A percentile compares a stretch with the other conserved stretches of the same genome.
phyloP scores from a whole-genome alignment of 2,888 invertebrate genomes.

The Lepidochrysops patricia region DNA sequence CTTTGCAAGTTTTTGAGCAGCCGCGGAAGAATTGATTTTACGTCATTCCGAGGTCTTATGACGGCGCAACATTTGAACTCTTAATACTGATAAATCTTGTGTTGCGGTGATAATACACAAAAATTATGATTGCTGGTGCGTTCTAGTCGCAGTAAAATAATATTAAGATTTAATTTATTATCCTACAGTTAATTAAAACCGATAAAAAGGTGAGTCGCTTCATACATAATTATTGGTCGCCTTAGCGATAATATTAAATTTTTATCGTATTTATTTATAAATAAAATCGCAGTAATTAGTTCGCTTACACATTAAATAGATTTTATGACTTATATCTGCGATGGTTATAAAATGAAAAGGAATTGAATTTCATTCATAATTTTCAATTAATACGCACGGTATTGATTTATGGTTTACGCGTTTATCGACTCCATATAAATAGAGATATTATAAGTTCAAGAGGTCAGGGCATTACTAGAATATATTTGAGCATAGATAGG shows the following conservation, averaged over 20 bases:
- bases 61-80: constrained; percentile 69
- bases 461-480: constrained; percentile 3
- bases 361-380: background rate
- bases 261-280: background rate
- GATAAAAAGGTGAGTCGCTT: background rate
- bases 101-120: constrained; percentile 26
- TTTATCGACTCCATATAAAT: background rate
- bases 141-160: background rate
- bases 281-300: background rate
- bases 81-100: constrained; percentile 32
- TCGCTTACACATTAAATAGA: background rate
- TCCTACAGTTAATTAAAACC: background rate
- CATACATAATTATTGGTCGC: background rate
- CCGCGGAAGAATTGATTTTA: constrained; percentile 50
- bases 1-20: constrained; percentile 4
- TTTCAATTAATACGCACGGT: background rate
- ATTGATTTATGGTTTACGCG: constrained; percentile 5
- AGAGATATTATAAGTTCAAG: background rate
- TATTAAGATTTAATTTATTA: background rate
- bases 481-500: background rate
- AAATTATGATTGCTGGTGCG: constrained; percentile 17
- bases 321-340: background rate
- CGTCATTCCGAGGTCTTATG: constrained; percentile 46
- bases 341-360: background rate
- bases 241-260: background rate